A percentile compares a stretch with the other conserved stretches of the same genome.
These are phyloP conservation scores for Rhinoptilus africanus DNA, from an alignment of 2,113 vertebrate species.

Conservation along the genomic window DNA sequence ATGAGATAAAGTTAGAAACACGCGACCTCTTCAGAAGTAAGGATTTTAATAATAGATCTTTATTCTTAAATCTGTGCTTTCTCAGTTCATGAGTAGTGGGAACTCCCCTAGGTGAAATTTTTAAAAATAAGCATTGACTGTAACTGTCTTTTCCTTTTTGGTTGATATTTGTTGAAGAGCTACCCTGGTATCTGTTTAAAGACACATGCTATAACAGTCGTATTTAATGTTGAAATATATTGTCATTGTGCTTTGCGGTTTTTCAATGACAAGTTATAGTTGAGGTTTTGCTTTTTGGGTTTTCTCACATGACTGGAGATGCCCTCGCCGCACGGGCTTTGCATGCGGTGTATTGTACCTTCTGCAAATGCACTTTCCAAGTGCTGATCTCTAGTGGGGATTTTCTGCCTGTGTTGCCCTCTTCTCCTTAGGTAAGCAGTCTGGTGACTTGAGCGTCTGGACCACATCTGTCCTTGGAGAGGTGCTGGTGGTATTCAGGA, in stretches of 20 bases:
- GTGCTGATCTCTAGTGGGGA: not conserved
- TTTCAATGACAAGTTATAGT: not conserved
- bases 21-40: not conserved
- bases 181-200: conserved; percentile 25
- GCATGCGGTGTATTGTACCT: not conserved
- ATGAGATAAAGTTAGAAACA: not conserved
- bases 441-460: not conserved
- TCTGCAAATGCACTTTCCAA: not conserved
- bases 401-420: not conserved
- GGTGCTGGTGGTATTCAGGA: not conserved
- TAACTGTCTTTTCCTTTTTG: conserved; percentile 41
- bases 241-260: not conserved
- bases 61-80: conserved; percentile 8
- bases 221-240: not conserved
- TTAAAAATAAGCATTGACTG: conserved; percentile 7
- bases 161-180: conserved; percentile 12
- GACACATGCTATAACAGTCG: not conserved
- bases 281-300: not conserved
- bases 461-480: not conserved
- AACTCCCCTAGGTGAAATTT: conserved; percentile 45
- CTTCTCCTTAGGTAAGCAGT: not conserved
- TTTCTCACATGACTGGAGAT: not conserved
- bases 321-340: not conserved
- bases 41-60: not conserved
- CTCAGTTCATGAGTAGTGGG: conserved; percentile 1